These are phyloP conservation scores for Siphonodentalium dalli DNA, from an alignment of 2,888 invertebrate genomes.

Conservation along the genomic window DNA sequence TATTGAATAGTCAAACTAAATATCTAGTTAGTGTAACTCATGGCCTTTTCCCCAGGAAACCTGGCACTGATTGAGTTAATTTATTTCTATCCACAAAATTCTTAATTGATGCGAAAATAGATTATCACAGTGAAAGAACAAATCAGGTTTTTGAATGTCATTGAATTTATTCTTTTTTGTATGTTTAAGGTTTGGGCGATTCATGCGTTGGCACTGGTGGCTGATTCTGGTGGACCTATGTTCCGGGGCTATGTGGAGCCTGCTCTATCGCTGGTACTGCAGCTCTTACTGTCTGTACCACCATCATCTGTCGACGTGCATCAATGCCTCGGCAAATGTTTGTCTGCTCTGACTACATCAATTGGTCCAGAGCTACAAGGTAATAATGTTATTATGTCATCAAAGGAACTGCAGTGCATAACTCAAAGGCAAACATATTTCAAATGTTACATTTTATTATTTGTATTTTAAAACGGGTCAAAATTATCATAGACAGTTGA, in stretches of 20 bases:
- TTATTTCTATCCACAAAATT: no score
- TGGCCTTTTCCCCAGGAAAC: no score
- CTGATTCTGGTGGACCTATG: conserved; percentile 99
- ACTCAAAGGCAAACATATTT: no score
- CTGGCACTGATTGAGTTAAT: no score
- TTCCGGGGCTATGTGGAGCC: conserved; percentile 97
- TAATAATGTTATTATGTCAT: conserved; percentile 48
- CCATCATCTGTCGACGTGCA: conserved; percentile 88
- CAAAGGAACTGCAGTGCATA: no score
- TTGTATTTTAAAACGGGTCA: no score
- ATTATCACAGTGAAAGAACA: no score
- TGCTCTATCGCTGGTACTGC: conserved; percentile 86
- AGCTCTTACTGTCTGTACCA: conserved; percentile 87
- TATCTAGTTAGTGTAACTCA: no score
- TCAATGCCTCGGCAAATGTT: conserved; percentile 88
- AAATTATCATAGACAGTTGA: neutral
- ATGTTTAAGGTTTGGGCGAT: conserved; percentile 86
- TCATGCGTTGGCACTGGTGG: conserved; percentile 92
- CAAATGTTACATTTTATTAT: neutral
- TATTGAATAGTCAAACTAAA: no score
- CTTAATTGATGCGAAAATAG: no score
- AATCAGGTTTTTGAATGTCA: no score
- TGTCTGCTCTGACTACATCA: conserved; percentile 95
- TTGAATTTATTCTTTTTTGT: neutral
- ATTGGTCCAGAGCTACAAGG: conserved; percentile 97